Evolutionary conservation across 1,140 invertebrate genomes (phyloP).

Genomic region (Ylistrum balloti): DNA sequence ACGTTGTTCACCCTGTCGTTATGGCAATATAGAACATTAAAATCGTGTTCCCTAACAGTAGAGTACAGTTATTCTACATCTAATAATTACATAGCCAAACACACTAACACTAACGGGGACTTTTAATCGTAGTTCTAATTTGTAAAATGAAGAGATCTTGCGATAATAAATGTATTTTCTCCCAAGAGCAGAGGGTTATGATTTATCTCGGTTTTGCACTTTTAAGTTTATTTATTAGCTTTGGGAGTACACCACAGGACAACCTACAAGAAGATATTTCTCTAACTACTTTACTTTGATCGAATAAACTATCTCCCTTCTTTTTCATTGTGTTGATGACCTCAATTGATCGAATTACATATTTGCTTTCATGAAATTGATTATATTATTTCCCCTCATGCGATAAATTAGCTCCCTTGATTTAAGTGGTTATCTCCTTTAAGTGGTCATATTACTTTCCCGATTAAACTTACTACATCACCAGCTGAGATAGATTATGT

Average conservation of each 20-base stretch:
- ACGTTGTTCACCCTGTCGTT: background rate
- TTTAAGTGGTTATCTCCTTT: background rate
- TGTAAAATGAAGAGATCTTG: background rate
- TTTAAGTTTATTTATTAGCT: background rate
- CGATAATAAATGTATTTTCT: background rate
- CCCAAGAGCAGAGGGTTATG: background rate
- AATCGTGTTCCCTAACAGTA: background rate
- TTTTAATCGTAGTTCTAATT: background rate
- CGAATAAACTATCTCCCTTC: background rate
- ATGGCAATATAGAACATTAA: background rate
- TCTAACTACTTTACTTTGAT: background rate
- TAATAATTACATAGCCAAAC: slow-evolving; percentile 28
- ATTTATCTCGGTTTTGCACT: background rate
- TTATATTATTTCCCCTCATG: background rate
- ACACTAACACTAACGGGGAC: background rate
- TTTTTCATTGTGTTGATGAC: no score
- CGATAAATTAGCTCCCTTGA: background rate
- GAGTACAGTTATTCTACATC: background rate
- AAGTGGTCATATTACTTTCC: no score
- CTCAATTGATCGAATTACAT: no score
- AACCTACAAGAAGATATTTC: background rate
- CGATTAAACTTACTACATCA: no score
- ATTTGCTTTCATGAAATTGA: background rate
- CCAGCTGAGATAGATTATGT: no score
- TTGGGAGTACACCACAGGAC: background rate